These are phyloP conservation scores for Cyanoderma ruficeps DNA, from an alignment of 2,113 vertebrate genomes.

Conservation along the genomic window DNA sequence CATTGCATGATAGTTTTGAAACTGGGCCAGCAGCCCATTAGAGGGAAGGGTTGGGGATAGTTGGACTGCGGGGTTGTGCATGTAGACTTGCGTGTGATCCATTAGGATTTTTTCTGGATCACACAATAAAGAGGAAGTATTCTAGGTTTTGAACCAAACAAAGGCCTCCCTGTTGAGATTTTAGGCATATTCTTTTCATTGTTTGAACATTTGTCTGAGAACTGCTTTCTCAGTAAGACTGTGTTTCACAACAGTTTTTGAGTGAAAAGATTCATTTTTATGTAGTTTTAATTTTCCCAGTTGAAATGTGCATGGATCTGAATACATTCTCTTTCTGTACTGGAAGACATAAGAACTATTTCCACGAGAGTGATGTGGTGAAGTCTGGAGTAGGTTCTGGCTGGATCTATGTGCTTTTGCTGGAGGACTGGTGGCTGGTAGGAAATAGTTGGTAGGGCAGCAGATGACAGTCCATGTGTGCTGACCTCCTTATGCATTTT, in stretches of 20 bases:
- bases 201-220: neutral
- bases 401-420: neutral
- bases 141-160: slow-evolving; percentile 48
- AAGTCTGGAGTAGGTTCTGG: neutral
- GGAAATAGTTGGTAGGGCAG: neutral
- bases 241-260: neutral
- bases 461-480: neutral
- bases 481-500: neutral
- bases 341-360: neutral
- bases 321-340: neutral
- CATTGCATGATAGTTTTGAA: neutral
- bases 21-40: neutral
- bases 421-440: neutral
- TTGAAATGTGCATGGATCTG: neutral
- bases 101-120: slow-evolving; percentile 41
- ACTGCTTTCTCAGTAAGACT: slow-evolving; percentile 6
- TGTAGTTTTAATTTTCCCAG: neutral
- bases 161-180: slow-evolving; percentile 68
- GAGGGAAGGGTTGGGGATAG: neutral
- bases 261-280: neutral
- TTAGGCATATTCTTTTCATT: neutral
- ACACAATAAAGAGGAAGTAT: slow-evolving; percentile 40
- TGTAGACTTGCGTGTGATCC: neutral
- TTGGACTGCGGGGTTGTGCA: neutral
- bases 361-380: accelerated